Conservation (phyloP, 2,797 vertebrate genomes). For the Pelobates cultripes region DNA sequence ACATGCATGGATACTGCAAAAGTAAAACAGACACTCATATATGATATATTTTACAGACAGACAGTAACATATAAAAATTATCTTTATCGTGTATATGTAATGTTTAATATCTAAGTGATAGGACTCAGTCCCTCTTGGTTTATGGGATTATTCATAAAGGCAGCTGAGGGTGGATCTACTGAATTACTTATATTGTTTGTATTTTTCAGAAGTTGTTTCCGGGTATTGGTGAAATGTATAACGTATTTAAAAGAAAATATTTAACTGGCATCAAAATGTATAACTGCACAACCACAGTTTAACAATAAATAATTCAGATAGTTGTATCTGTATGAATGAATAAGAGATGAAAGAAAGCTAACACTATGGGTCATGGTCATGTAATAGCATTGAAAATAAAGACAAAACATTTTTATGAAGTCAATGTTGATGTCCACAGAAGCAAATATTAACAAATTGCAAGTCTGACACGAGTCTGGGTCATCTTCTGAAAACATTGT, state of each 20-base stretch:
- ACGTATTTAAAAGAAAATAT: neutral
- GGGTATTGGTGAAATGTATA: neutral
- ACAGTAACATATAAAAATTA: too few relatives aligned
- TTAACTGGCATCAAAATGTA: neutral
- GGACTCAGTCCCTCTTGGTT: neutral
- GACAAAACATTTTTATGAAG: too few relatives aligned
- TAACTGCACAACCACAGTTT: neutral
- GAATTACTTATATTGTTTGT: neutral
- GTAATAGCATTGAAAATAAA: too few relatives aligned
- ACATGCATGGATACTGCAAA: too few relatives aligned
- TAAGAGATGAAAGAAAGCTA: neutral
- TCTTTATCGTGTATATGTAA: neutral
- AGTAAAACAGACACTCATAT: too few relatives aligned
- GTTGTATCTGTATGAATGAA: neutral
- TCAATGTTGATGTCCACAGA: too few relatives aligned
- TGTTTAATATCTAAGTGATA: neutral
- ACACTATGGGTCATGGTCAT: neutral
- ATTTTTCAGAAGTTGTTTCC: neutral
- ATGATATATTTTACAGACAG: too few relatives aligned
- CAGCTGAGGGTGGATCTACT: neutral
- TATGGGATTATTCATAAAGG: too few relatives aligned
- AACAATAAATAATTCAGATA: slow-evolving; percentile 1
- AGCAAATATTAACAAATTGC: too few relatives aligned
- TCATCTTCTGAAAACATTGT: too few relatives aligned
- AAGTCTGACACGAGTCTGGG: too few relatives aligned